These are phyloP conservation scores for Actinia tenebrosa DNA, from an alignment of 64 coral and sea anemone genomes.

Conservation along the genomic window DNA sequence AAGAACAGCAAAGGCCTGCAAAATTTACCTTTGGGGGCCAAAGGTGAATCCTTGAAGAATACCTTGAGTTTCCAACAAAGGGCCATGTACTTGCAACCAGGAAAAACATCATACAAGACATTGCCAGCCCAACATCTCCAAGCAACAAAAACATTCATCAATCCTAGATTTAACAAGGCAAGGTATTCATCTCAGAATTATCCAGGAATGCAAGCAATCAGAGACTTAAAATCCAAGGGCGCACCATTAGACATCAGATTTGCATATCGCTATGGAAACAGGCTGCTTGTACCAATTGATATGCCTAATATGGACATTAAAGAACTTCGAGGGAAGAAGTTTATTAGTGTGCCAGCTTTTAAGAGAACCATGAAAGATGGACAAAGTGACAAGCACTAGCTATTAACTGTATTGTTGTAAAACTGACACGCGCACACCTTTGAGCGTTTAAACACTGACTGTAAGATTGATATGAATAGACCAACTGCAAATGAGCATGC, in stretches of 20 bases:
- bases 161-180: neutral
- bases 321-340: neutral
- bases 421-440: neutral
- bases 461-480: too few relatives aligned
- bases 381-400: neutral
- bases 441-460: too few relatives aligned
- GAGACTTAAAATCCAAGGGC: neutral
- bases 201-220: neutral
- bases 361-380: neutral
- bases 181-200: neutral
- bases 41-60: neutral
- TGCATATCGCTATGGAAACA: conserved; percentile 34
- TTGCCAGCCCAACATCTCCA: neutral
- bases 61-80: neutral
- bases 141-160: neutral
- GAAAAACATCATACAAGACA: neutral
- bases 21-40: neutral
- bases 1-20: neutral
- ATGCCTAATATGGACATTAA: conserved; percentile 17
- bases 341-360: conserved; percentile 18
- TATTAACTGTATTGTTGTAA: neutral
- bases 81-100: neutral
- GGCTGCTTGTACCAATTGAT: conserved; percentile 24
- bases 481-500: too few relatives aligned
- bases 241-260: neutral